Evolutionary conservation across 2,888 invertebrate species (phyloP).

Genomic region (Gisinianus flammeolus): DNA sequence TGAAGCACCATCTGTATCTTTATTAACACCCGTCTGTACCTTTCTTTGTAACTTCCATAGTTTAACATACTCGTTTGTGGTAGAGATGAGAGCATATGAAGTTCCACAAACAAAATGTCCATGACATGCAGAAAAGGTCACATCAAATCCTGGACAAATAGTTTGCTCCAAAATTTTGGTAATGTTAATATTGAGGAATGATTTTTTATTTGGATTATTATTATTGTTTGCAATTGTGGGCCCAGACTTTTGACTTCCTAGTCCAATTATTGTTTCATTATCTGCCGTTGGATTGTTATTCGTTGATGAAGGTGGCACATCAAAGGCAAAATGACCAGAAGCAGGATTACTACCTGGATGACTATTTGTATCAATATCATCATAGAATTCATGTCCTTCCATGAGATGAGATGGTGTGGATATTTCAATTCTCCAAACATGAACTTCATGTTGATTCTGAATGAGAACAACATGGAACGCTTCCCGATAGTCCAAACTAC

Average conservation of each 20-base stretch:
- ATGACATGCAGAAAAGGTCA: conserved; percentile 57
- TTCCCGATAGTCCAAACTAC: conserved; percentile 56
- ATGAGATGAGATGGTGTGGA: conserved; percentile 55
- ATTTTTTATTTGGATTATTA: conserved; percentile 49
- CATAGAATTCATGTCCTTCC: conserved; percentile 54
- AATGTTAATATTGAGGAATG: conserved; percentile 56
- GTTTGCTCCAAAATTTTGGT: conserved; percentile 55
- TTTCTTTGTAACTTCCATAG: conserved; percentile 55
- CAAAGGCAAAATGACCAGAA: conserved; percentile 34
- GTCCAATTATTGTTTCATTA: background rate
- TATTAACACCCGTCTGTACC: no score
- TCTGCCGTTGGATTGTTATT: background rate
- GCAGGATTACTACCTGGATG: conserved; percentile 30
- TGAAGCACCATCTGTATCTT: background rate
- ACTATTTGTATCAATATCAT: conserved; percentile 43
- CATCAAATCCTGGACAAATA: conserved; percentile 51
- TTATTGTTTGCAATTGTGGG: background rate
- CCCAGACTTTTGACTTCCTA: conserved; percentile 4
- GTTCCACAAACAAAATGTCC: conserved; percentile 59
- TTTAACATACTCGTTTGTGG: conserved; percentile 55
- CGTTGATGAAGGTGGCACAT: background rate
- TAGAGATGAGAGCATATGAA: conserved; percentile 57
- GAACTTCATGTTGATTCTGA: conserved; percentile 54
- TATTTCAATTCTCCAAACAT: conserved; percentile 59
- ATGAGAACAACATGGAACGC: conserved; percentile 58